A percentile compares a stretch with the other conserved stretches of the same genome.
Conservation (phyloP, 1,140 invertebrate genomes). For the Hyles euphorbiae region DNA sequence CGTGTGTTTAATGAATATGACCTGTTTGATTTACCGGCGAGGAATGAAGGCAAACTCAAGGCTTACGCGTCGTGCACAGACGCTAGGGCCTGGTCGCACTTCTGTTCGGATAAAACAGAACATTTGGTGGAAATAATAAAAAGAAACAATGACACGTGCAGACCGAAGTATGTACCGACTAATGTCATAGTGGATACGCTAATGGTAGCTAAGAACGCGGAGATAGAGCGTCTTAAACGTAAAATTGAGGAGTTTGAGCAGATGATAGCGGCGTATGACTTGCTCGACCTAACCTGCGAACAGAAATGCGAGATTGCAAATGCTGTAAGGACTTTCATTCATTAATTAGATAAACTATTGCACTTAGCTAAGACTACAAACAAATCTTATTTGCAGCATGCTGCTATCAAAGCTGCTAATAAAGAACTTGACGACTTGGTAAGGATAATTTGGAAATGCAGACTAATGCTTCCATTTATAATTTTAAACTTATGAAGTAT, state of each 20-base stretch:
- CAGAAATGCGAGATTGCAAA: conserved; percentile 63
- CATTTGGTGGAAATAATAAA: conserved; percentile 66
- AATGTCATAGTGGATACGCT: conserved; percentile 70
- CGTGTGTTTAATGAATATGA: conserved; percentile 64
- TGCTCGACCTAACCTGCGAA: conserved; percentile 55
- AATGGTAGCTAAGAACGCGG: conserved; percentile 65
- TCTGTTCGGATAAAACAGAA: conserved; percentile 59
- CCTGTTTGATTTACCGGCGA: conserved; percentile 49
- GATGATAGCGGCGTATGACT: conserved; percentile 57
- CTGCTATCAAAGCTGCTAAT: conserved; percentile 58
- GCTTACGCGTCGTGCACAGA: conserved; percentile 66
- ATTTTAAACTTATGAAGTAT: conserved; percentile 1
- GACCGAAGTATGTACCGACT: conserved; percentile 65
- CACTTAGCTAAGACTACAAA: not conserved
- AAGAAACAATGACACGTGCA: conserved; percentile 54
- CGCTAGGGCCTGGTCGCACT: conserved; percentile 65
- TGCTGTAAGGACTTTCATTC: conserved; percentile 38
- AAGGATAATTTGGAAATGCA: conserved; percentile 12
- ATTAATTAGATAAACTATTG: not conserved
- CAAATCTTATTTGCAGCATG: conserved; percentile 42
- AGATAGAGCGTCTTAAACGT: conserved; percentile 61
- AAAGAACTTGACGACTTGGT: conserved; percentile 63
- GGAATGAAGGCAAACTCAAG: conserved; percentile 67
- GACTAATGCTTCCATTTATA: too few species aligned
- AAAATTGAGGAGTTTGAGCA: conserved; percentile 66